Base-by-base conservation (phyloP, 2,888 invertebrate species). In the Brenthis hecate region DNA sequence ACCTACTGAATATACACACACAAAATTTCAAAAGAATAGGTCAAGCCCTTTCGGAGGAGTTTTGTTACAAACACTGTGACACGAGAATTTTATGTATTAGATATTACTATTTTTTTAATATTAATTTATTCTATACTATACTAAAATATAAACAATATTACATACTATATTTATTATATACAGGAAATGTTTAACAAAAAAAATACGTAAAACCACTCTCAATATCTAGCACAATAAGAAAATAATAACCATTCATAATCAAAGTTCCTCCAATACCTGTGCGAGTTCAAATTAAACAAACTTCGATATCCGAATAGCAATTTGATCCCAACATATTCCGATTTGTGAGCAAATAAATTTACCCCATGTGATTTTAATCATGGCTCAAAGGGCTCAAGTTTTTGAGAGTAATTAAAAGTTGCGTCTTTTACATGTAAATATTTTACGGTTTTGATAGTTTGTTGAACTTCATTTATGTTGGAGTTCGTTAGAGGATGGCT, bases 371-470 rank as follows among this genome's bases (percentile, higher is more conserved):
- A 78, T 78, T 78, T 78, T 78, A 78, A 79, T 78, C 74, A 77
- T 66, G 68, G 65, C 72, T 77, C 77, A 75, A 75, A 77, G 74
- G 79, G 72, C 71, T 73, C 61, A 75, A 77, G 76, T 79, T 78
- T 77, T 74, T 75, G 75, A 67, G 73, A 73, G 77, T 75, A 79
- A 81, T 81, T 81, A 79, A 80, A 81, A 80, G 76, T 79, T 79
- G 71, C 68, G 73, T 78, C 77, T 78, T 78, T 77, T 68, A 64
- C 64, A 77, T 78, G 78, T 78, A 79, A 78, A 80, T 80, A 77
- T 77, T 77, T 76, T 69, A 73, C 47, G 58, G 65, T 63, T 66
- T 66, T 58, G 54, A 66, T 69, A 55, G 66, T 55, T 62, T n/a
- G 43, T 61, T 28, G 61, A 14, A 53, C 51, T 43, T 43, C 36